Evolutionary conservation across 2,797 vertebrate species (phyloP).

Genomic region (Smutsia gigantea): DNA sequence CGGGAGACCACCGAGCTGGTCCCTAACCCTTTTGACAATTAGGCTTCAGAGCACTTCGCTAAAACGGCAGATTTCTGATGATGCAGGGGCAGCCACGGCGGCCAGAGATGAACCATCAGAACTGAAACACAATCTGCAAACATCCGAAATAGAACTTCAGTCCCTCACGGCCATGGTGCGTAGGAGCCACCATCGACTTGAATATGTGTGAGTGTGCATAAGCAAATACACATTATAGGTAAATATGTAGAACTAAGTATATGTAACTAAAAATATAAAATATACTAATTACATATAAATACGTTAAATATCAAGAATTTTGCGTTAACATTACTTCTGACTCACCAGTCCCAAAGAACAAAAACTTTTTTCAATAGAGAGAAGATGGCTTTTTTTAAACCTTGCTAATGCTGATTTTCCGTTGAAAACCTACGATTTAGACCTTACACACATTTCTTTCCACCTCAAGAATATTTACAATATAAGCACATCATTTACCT

Average conservation of each 20-base stretch:
- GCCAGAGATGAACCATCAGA: conserved; percentile 81
- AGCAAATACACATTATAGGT: not conserved
- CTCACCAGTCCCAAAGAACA: not conserved
- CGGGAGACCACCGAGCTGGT: accelerated
- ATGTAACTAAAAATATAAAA: not conserved
- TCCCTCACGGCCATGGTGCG: conserved; percentile 82
- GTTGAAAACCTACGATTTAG: not conserved
- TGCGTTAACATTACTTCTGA: not conserved
- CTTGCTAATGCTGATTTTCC: not conserved
- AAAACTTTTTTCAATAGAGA: not conserved
- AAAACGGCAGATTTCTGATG: conserved; percentile 77
- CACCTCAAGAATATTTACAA: not conserved
- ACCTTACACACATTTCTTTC: not conserved
- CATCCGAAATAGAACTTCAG: conserved; percentile 85
- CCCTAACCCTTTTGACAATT: not conserved
- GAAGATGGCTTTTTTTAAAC: not conserved
- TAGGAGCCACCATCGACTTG: not conserved
- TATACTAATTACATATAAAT: not conserved
- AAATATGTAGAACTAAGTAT: not conserved
- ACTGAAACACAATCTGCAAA: conserved; percentile 80
- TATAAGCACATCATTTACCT: not conserved
- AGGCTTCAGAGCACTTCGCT: conserved; percentile 78
- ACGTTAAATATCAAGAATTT: not conserved
- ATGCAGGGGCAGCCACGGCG: conserved; percentile 56
- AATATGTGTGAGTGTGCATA: not conserved